Percentiles rank a stretch among this genome's conserved stretches.
Conservation (phyloP, 2,888 invertebrate species). For the Aleiodes leptofemur region DNA sequence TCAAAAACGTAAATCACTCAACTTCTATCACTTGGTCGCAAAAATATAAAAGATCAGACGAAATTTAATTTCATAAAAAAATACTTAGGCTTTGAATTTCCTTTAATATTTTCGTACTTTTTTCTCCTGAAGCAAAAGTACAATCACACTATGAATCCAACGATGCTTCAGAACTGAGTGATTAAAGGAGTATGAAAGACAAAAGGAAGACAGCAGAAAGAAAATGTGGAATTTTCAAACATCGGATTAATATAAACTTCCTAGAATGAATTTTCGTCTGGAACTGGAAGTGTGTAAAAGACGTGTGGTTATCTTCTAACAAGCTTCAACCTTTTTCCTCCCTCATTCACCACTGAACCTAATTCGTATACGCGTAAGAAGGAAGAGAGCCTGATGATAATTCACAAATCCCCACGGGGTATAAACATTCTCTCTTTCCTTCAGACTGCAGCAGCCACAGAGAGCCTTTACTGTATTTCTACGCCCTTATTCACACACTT, state of each 20-base stretch:
- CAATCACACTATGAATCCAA: too few species aligned
- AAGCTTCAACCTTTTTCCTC: conserved; percentile 56
- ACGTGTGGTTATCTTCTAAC: conserved; percentile 51
- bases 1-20: too few species aligned
- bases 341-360: conserved; percentile 51
- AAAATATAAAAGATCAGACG: too few species aligned
- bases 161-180: too few species aligned
- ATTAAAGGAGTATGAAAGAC: background rate
- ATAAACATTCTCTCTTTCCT: conserved; percentile 62
- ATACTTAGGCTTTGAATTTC: too few species aligned
- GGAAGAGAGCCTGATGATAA: conserved; percentile 56
- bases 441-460: conserved; percentile 35
- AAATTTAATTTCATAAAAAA: too few species aligned
- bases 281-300: conserved; percentile 22
- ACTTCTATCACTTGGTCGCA: too few species aligned
- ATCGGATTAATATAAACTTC: conserved; percentile 20
- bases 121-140: too few species aligned
- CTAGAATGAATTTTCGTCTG: conserved; percentile 6
- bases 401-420: conserved; percentile 63
- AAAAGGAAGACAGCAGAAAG: background rate
- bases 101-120: too few species aligned
- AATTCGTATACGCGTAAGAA: conserved; percentile 60
- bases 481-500: conserved; percentile 40
- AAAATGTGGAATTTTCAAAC: conserved; percentile 8
- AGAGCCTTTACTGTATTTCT: conserved; percentile 35